Evolutionary conservation across 2,113 vertebrate genomes (phyloP), one percentile per base, ranked within the genome.

Genomic region (Parotia lawesii): DNA sequence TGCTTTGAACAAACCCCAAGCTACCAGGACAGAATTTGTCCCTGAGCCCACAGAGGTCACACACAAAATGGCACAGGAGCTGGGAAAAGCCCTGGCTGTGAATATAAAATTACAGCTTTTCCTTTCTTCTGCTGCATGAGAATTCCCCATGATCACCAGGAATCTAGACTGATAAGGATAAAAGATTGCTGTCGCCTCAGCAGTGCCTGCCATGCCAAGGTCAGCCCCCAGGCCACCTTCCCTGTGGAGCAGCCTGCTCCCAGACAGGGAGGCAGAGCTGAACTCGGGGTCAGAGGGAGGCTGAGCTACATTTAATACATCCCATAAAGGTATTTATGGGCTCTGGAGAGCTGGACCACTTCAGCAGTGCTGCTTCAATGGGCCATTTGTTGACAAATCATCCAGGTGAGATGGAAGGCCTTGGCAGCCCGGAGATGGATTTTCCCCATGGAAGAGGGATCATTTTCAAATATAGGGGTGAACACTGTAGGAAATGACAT

Each of bases 401-500:
- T 37, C 37, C 60, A 62, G 12, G 20, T 24, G 47, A 74, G 16
- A 48, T 23, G 0, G 1, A 78, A 78, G 7, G 8, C 6, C 2
- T 47, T 29, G 45, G 53, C 16, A 78, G 40, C 4, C 5, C 29
- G n/a, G 56, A 62, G 11, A 28, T 14, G 10, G 25, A 35, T 61
- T 73, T 95, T 48, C 19, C 24, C 15, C 17, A 23, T 14, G 3
- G 15, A 33, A 58, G 12, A 62, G 11, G 11, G 6, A 87, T 2
- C 4, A 58, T 2, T 1, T n/a, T 81, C 11, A 64, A 29, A n/a
- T 13, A 25, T 7, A 64, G 50, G 10, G 29, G 2, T n/a, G 16
- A 47, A 25, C 3, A 12, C 8, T 1, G 1, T 31, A 85, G 37
- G 17, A 64, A 5, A 53, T 29, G 8, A 29, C 5, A 33, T 0